A percentile compares a stretch with the other conserved stretches of the same genome.
Evolutionary conservation across 2,797 vertebrate species (phyloP).

Genomic region (Cossypha polioptera): DNA sequence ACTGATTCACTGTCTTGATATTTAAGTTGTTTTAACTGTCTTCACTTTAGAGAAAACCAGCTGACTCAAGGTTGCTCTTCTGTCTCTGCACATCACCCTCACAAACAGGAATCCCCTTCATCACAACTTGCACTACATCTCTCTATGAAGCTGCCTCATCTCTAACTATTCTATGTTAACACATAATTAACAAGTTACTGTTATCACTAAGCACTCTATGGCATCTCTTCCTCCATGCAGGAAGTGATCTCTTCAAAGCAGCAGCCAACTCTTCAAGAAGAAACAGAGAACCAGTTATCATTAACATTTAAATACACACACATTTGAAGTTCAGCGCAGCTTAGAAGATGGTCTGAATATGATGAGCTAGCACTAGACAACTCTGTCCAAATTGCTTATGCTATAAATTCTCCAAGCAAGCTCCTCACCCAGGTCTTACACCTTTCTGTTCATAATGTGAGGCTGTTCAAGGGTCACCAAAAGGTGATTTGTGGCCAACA

Average conservation of each 20-base stretch:
- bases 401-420: constrained; percentile 4
- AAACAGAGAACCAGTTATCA: background rate
- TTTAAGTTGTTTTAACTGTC: background rate
- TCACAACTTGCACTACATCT: background rate
- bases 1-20: background rate
- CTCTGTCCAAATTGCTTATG: background rate
- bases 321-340: background rate
- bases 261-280: background rate
- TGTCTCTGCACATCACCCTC: background rate
- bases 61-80: background rate
- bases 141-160: background rate
- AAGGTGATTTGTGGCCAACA: constrained; percentile 23
- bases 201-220: background rate
- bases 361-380: background rate
- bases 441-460: background rate
- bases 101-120: background rate
- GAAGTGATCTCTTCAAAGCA: constrained; percentile 12
- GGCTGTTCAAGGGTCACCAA: constrained; percentile 1
- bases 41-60: background rate
- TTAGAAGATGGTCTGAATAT: background rate
- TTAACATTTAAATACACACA: constrained; percentile 16
- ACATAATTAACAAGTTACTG: background rate
- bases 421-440: background rate
- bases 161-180: background rate
- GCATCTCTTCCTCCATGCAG: background rate